Base-by-base conservation (phyloP, 1,140 invertebrate species). In the Cydia strobilella region DNA sequence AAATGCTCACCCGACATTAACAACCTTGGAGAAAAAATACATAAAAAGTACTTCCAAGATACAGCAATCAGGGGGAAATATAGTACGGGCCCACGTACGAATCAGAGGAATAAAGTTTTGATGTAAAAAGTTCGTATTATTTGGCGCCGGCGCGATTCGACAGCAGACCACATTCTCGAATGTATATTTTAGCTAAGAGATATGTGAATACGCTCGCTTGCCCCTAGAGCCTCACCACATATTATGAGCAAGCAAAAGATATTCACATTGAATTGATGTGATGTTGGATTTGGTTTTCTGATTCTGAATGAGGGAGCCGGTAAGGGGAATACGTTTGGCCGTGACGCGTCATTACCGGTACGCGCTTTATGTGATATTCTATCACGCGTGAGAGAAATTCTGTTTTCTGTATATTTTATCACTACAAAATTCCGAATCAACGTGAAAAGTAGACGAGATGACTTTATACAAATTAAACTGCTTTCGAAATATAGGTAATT, bases 121-220 rank as follows among this genome's bases (percentile, higher is more conserved):
- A 75, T 75, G 74, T 75, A 75, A 75, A 75, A 75, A 75, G 63
- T 75, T 75, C 25, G 27, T 75, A 71, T 74, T 75, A 71, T 48
- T 71, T 18, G 15, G 27, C 27, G 65, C 65, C 27, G n/a, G 9
- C 27, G 65, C 31, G 65, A 7, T 69, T 39, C 65, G 25, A 35
- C 15, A 7, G 6, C 15, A 7, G 6, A 20, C 51, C 51, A 7
- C 51, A 48, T 48, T 48, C 45, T 13, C 51, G 51, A n/a, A 15
- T 45, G 42, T 45, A 10, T 39, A 39, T 39, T 39, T 39, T 39
- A 51, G 6, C 0, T 3, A 12, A 6, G n/a, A 51, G 5, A 18
- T n/a, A 51, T 51, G 15, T n/a, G n/a, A 2, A n/a, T 18, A 10
- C 20, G 9, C 54, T 59, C 54, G 18, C 54, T 59, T 12, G 18